Evolutionary conservation across 2,888 invertebrate genomes (phyloP).

Genomic region (Amphipyra berbera): DNA sequence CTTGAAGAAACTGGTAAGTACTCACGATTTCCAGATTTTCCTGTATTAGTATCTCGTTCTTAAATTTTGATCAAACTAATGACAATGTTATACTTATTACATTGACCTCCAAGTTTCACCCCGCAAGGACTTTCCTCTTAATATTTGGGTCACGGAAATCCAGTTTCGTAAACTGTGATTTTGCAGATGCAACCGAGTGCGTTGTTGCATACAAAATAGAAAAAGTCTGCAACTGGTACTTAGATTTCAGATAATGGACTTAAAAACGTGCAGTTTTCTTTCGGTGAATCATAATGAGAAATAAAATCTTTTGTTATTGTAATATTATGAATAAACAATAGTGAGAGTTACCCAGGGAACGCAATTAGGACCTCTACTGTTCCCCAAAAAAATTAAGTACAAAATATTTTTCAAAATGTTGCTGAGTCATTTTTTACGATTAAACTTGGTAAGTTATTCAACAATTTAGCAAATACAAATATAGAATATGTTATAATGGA

Average conservation of each 20-base stretch:
- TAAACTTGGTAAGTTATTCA: neutral
- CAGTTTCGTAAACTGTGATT: slow-evolving; percentile 59
- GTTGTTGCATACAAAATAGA: slow-evolving; percentile 62
- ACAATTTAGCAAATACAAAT: slow-evolving; percentile 19
- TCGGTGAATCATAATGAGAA: slow-evolving; percentile 1
- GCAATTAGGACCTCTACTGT: slow-evolving; percentile 13
- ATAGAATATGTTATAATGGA: slow-evolving; percentile 14
- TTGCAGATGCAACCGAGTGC: slow-evolving; percentile 58
- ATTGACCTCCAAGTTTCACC: slow-evolving; percentile 38
- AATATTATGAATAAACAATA: neutral
- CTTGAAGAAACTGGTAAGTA: slow-evolving; percentile 8
- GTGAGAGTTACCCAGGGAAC: slow-evolving; percentile 43
- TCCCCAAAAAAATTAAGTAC: neutral
- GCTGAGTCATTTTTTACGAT: too few relatives aligned
- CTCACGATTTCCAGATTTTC: slow-evolving; percentile 37
- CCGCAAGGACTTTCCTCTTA: slow-evolving; percentile 61
- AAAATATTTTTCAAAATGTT: too few relatives aligned
- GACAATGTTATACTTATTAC: slow-evolving; percentile 44
- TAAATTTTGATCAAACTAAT: slow-evolving; percentile 32
- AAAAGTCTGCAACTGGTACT: slow-evolving; percentile 46
- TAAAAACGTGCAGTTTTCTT: slow-evolving; percentile 17
- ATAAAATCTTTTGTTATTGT: neutral
- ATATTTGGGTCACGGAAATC: slow-evolving; percentile 70
- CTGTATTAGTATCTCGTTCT: slow-evolving; percentile 8
- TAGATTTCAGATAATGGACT: slow-evolving; percentile 52